Evolutionary conservation across 2,113 vertebrate species (phyloP).

Genomic region (Hystrix brachyura): DNA sequence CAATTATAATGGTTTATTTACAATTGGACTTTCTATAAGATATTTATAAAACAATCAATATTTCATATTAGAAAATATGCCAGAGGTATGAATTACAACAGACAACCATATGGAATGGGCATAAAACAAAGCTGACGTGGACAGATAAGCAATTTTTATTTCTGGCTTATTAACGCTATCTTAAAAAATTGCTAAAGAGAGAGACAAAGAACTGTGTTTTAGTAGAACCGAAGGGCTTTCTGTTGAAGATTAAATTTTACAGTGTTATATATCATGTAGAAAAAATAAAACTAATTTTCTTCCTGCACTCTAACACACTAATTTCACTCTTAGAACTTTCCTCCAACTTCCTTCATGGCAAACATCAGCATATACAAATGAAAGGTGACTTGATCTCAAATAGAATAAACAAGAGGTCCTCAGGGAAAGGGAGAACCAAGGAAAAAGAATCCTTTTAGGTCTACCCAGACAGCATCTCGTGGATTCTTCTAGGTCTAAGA

Average conservation of each 20-base stretch:
- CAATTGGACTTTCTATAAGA: neutral
- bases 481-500: conserved; percentile 76
- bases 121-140: conserved; percentile 81
- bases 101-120: conserved; percentile 84
- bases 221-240: conserved; percentile 80
- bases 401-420: conserved; percentile 64
- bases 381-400: conserved; percentile 74
- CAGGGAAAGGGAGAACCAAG: conserved; percentile 63
- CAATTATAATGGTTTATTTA: neutral
- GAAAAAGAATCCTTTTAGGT: conserved; percentile 67
- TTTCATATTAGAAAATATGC: conserved; percentile 87
- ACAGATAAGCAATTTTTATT: conserved; percentile 80
- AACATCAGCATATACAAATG: conserved; percentile 64
- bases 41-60: conserved; percentile 86
- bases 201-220: conserved; percentile 81
- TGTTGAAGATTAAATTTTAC: conserved; percentile 81
- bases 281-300: conserved; percentile 76
- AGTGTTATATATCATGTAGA: conserved; percentile 81
- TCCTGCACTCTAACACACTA: neutral
- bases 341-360: conserved; percentile 48
- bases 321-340: conserved; percentile 59
- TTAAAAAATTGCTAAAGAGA: conserved; percentile 82
- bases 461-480: conserved; percentile 79
- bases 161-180: conserved; percentile 82
- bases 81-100: conserved; percentile 86